A percentile compares a stretch with the other conserved stretches of the same genome.
These are phyloP conservation scores for Melanerpes formicivorus DNA, from an alignment of 2,113 vertebrate genomes.

Conservation along the genomic window DNA sequence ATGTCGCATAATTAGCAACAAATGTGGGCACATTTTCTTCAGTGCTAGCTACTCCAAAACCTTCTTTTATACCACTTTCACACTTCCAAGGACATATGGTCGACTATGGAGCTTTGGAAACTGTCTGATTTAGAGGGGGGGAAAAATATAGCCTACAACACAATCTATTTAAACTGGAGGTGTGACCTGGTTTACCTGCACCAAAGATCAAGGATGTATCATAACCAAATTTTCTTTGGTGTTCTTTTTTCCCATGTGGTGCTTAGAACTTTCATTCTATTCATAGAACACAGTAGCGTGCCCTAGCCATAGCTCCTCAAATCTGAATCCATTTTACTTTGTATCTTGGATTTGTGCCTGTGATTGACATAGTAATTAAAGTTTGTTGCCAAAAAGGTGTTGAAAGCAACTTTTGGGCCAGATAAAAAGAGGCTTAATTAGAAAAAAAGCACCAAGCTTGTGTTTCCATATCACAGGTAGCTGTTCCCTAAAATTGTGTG, in stretches of 20 bases:
- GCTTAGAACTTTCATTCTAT: background rate
- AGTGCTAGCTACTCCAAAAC: background rate
- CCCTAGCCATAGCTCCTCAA: background rate
- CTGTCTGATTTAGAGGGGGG: background rate
- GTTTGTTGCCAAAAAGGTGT: background rate
- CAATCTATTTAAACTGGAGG: background rate
- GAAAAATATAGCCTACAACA: background rate
- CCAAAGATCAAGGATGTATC: background rate
- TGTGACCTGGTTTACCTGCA: background rate
- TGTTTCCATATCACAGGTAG: background rate
- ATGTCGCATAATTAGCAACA: background rate
- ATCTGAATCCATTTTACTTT: background rate
- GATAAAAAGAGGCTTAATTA: conserved; percentile 12
- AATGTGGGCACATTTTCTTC: background rate
- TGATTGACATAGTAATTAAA: conserved; percentile 21
- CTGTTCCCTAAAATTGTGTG: background rate
- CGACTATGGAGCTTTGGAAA: background rate
- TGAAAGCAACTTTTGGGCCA: background rate
- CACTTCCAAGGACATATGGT: background rate
- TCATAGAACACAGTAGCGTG: background rate
- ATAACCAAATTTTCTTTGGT: background rate
- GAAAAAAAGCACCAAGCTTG: background rate
- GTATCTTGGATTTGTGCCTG: background rate
- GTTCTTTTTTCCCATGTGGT: background rate
- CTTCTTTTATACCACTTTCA: background rate